Base-by-base conservation (phyloP, 1,140 invertebrate species). In the Polypedilum vanderplanki region DNA sequence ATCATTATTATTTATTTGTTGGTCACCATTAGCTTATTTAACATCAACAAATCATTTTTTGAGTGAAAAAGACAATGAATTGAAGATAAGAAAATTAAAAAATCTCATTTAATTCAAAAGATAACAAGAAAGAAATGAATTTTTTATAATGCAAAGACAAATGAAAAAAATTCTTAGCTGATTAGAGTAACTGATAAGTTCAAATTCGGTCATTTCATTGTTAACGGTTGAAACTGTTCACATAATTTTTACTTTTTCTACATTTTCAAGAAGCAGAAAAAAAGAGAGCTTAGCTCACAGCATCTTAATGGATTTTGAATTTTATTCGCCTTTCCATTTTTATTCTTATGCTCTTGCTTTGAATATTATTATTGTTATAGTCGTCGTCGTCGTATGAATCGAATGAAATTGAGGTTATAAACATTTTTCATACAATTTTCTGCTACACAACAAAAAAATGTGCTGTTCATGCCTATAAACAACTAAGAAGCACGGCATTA, bases 381-480 rank as follows among this genome's bases (percentile, higher is more conserved):
- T 33, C 24, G 24, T 33, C 1, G 1, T 33, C 24, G 24, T 33
- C 24, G 24, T 33, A 33, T 33, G 24, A 33, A 33, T 57, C 12
- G 46, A 57, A 57, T 57, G 46, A 57, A 57, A 70, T 70, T 70
- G 65, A 70, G 65, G 65, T 70, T 70, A 70, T 70, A 22, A 70
- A 70, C 65, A 70, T 70, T 70, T 70, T 70, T 70, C 65, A 70
- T 70, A 70, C 9, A 70, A 70, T 70, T 70, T 70, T 70, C 20
- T 18, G 65, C 65, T 18, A 7, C 18, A 70, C 17, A 70, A 20
- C 17, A 70, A 70, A 70, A 12, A n/a, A 57, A 57, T 57, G 46
- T 57, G 46, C 46, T 57, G 46, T 57, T 57, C 46, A 57, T 57
- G 46, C 46, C 46, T 57, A 57, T 57, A 57, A 57, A 57, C 46